phyloP scores from a whole-genome alignment of 1,140 invertebrate species.

The Augochlora pura region DNA sequence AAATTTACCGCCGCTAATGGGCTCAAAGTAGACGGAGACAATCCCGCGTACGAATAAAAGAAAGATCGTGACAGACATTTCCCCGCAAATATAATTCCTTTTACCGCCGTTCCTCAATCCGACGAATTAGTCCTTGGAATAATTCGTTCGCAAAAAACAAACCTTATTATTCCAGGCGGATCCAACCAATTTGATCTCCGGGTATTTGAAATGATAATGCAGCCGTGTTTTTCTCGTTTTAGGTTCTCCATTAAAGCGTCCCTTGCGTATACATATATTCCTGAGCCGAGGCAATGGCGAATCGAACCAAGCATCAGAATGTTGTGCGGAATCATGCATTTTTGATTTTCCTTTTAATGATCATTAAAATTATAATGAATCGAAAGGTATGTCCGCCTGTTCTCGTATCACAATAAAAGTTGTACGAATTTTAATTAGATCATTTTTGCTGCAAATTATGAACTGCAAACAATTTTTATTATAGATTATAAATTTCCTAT shows the following conservation, averaged over 20 bases:
- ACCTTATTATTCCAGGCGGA: slow-evolving; percentile 60
- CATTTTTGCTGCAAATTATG: too few species aligned
- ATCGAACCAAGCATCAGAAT: not conserved
- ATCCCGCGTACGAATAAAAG: too few species aligned
- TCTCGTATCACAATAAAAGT: too few species aligned
- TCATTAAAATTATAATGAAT: too few species aligned
- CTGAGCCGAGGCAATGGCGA: not conserved
- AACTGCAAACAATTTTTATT: too few species aligned
- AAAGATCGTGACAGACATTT: not conserved
- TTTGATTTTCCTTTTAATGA: too few species aligned
- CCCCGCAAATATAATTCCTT: slow-evolving; percentile 13
- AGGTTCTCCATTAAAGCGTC: slow-evolving; percentile 52
- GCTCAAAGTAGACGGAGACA: too few species aligned
- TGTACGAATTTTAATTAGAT: too few species aligned
- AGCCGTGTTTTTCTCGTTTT: slow-evolving; percentile 52
- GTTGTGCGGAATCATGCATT: too few species aligned
- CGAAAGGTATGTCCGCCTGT: too few species aligned
- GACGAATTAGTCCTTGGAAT: slow-evolving; percentile 58
- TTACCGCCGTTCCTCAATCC: not conserved
- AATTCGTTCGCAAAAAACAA: slow-evolving; percentile 63
- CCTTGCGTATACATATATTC: not conserved
- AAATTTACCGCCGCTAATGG: too few species aligned
- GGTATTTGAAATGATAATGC: slow-evolving; percentile 67
- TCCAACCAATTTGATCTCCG: slow-evolving; percentile 62
- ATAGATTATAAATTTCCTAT: too few species aligned